A percentile compares a stretch with the other conserved stretches of the same genome.
phyloP scores from a whole-genome alignment of 2,888 invertebrate species.

The Andrena dorsata region DNA sequence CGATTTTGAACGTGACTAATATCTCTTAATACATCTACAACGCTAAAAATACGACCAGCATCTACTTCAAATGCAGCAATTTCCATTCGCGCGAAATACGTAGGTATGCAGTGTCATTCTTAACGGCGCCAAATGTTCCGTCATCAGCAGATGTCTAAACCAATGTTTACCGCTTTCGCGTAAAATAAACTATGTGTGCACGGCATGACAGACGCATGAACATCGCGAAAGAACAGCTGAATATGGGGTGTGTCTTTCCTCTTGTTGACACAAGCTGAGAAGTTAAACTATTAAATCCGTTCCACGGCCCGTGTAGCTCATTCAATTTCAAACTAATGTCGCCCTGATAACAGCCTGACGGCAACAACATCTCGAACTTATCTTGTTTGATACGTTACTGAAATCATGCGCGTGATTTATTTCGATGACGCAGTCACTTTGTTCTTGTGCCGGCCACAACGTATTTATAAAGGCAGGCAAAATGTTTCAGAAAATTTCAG shows the following conservation, averaged over 20 bases:
- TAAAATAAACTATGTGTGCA: constrained; percentile 25
- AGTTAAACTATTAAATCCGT: neutral
- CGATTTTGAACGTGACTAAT: neutral
- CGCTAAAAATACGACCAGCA: neutral
- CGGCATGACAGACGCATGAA: neutral
- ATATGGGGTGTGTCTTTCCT: neutral
- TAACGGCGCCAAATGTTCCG: constrained; percentile 16
- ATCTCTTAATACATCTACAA: neutral
- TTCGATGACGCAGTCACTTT: constrained; percentile 32
- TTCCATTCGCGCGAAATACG: neutral
- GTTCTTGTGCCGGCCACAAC: neutral
- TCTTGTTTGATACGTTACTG: constrained; percentile 29
- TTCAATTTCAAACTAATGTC: neutral
- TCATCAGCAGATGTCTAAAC: constrained; percentile 1
- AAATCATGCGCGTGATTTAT: constrained; percentile 44
- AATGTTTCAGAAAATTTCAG: neutral
- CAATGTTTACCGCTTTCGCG: constrained; percentile 30
- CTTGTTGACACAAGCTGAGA: neutral
- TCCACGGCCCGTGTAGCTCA: neutral
- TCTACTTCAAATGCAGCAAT: neutral
- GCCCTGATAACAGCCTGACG: constrained; percentile 17
- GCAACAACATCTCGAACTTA: constrained; percentile 19
- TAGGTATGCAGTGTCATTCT: neutral
- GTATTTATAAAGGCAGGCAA: neutral
- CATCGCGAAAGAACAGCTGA: neutral